Evolutionary conservation across 1,140 invertebrate species (phyloP).

Genomic region (Dreissena polymorpha): DNA sequence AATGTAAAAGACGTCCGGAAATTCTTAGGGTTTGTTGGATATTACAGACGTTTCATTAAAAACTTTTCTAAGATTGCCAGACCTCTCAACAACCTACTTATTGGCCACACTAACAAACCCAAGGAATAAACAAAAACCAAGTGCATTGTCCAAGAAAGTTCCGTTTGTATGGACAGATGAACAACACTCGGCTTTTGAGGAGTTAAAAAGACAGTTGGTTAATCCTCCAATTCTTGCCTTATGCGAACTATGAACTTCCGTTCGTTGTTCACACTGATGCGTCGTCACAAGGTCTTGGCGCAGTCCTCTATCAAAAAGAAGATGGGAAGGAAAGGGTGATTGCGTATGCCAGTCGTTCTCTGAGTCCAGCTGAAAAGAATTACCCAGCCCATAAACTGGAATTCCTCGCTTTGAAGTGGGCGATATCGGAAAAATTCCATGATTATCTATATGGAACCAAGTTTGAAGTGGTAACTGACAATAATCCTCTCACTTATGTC

Average conservation of each 20-base stretch:
- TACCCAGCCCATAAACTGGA: slow-evolving; percentile 53
- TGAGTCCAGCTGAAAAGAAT: slow-evolving; percentile 53
- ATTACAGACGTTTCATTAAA: slow-evolving; percentile 63
- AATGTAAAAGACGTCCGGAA: slow-evolving; percentile 16
- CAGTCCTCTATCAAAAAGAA: slow-evolving; percentile 39
- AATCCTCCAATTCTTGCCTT: slow-evolving; percentile 44
- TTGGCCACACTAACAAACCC: slow-evolving; percentile 10
- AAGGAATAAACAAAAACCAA: slow-evolving; percentile 4
- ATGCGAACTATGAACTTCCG: slow-evolving; percentile 44
- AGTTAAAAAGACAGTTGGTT: slow-evolving; percentile 12
- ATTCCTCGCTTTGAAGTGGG: slow-evolving; percentile 49
- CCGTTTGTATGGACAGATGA: slow-evolving; percentile 22
- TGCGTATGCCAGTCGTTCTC: slow-evolving; percentile 48
- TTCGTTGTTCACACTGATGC: slow-evolving; percentile 47
- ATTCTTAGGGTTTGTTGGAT: slow-evolving; percentile 67
- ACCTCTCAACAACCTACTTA: slow-evolving; percentile 33
- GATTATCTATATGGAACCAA: slow-evolving; percentile 51
- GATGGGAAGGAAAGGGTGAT: slow-evolving; percentile 37
- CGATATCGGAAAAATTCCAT: slow-evolving; percentile 40
- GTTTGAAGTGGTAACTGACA: neutral
- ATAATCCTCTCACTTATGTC: too few relatives aligned
- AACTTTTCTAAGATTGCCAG: slow-evolving; percentile 53
- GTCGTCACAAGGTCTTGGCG: slow-evolving; percentile 34
- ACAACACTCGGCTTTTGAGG: slow-evolving; percentile 43
- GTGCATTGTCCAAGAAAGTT: neutral